Conservation (phyloP, 2,113 vertebrate genomes). For the Sisor rabdophorus region DNA sequence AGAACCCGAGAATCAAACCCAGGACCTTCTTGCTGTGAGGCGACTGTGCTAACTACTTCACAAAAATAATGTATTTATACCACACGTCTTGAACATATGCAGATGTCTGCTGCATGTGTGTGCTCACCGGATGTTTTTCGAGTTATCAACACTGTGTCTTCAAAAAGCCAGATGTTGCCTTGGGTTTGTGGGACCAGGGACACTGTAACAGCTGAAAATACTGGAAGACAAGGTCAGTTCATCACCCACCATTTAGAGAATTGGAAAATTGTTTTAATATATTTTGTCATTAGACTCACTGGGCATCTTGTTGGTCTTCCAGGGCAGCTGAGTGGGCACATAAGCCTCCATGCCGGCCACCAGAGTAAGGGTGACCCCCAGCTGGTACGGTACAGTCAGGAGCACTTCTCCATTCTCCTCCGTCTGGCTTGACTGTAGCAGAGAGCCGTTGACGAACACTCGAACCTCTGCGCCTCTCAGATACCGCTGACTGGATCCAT, state of each 20-base stretch:
- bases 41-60: too few relatives aligned
- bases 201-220: conserved; percentile 87
- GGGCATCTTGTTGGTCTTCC: conserved; percentile 85
- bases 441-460: conserved; percentile 83
- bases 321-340: conserved; percentile 80
- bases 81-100: neutral
- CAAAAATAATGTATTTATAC: neutral
- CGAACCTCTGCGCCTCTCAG: conserved; percentile 77
- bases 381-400: conserved; percentile 76
- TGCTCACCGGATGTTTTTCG: conserved; percentile 83
- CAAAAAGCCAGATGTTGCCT: conserved; percentile 94
- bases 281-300: conserved; percentile 68
- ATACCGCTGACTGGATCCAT: conserved; percentile 79
- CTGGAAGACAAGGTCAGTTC: conserved; percentile 60
- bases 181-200: conserved; percentile 88
- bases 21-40: too few relatives aligned
- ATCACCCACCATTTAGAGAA: neutral
- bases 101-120: neutral
- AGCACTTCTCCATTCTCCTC: conserved; percentile 75
- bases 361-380: conserved; percentile 78
- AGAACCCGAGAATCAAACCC: too few relatives aligned
- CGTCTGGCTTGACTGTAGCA: conserved; percentile 73
- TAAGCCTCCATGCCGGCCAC: conserved; percentile 83
- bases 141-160: conserved; percentile 87
- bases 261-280: too few relatives aligned